Conservation (phyloP, 2,113 vertebrate genomes). For the Rhipidura dahli region DNA sequence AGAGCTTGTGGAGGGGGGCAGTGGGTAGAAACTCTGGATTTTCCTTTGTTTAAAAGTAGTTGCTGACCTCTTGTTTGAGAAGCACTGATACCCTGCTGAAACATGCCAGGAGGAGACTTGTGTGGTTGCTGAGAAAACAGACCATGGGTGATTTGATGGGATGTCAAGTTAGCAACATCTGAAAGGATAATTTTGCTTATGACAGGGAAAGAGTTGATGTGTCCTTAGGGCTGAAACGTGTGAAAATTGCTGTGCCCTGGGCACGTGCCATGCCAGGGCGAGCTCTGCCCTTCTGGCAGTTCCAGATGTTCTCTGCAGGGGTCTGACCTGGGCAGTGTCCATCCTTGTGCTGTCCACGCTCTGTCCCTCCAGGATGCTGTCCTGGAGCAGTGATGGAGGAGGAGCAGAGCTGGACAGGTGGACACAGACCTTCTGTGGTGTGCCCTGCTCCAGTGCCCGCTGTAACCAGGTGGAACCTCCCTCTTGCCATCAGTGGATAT, state of each 20-base stretch:
- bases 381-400: neutral
- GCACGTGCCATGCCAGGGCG: neutral
- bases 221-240: neutral
- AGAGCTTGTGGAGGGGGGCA: neutral
- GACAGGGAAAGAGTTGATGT: neutral
- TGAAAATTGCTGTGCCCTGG: neutral
- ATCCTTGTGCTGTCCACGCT: neutral
- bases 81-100: neutral
- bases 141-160: neutral
- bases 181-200: neutral
- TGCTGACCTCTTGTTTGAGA: neutral
- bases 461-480: neutral
- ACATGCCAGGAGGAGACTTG: neutral
- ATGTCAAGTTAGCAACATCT: neutral
- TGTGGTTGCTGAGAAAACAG: neutral
- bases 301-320: neutral
- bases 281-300: neutral
- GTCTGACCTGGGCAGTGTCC: neutral
- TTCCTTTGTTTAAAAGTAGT: neutral
- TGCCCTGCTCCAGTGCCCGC: rapidly evolving
- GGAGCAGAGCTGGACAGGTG: neutral
- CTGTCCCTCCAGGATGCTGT: neutral
- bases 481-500: rapidly evolving
- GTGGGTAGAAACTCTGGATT: neutral
- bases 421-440: neutral